Evolutionary conservation across 2,113 vertebrate species (phyloP).

Genomic region (Lophochroa leadbeateri): DNA sequence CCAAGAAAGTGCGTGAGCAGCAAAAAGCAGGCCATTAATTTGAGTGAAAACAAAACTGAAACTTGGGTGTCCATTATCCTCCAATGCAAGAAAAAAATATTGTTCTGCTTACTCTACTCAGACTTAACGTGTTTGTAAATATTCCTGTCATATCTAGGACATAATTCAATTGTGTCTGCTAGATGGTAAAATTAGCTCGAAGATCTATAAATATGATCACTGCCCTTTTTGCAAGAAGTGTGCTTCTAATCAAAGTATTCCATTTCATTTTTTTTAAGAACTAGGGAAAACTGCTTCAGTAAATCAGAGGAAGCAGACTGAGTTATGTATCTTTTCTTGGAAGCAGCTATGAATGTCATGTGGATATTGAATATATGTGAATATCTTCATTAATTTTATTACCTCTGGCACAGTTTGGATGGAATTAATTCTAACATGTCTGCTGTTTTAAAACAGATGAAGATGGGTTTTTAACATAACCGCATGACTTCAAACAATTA

Average conservation of each 20-base stretch:
- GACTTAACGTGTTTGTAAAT: neutral
- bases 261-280: neutral
- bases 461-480: neutral
- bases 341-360: neutral
- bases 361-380: neutral
- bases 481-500: neutral
- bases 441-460: neutral
- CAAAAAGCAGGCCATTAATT: neutral
- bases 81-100: neutral
- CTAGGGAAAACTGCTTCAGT: neutral
- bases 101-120: neutral
- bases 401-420: neutral
- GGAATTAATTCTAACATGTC: neutral
- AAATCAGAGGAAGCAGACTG: neutral
- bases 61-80: neutral
- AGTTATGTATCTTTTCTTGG: neutral
- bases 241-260: neutral
- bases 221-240: neutral
- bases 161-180: neutral
- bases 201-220: neutral
- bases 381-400: neutral
- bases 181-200: neutral
- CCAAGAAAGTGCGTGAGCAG: neutral
- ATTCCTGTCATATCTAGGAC: neutral
- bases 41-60: neutral